Base-by-base conservation (phyloP, 2,113 vertebrate genomes). In the Varanus salvator region DNA sequence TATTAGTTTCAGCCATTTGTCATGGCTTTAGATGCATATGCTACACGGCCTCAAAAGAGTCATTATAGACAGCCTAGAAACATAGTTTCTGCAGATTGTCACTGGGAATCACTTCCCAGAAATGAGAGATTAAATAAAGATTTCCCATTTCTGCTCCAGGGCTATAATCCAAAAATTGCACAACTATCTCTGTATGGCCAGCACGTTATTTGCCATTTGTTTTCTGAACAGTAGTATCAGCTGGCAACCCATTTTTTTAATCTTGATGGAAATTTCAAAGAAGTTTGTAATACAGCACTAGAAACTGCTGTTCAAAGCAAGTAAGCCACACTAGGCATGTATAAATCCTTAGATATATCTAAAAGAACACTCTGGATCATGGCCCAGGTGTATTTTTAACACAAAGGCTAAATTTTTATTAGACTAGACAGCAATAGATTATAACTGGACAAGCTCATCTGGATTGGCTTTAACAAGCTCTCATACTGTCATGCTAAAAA, bases 401-500 rank as follows among this genome's bases (percentile, higher is more conserved):
- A 44, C 11, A 72, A 72, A 71, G 78, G 66, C 77, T 29, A 71
- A 71, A 87, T 64, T 57, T 78, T 78, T 54, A 87, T 81, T 88
- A 57, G 64, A 80, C 31, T 80, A 80, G 87, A 88, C 48, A 81
- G 87, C 64, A 52, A 38, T 71, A n/a, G 77, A 38, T 81, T 81
- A 72, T 8, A 72, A 71, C n/a, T 64, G n/a, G 31, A 81, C 6
- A 81, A 88, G 14, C 3, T 38, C 86, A 87, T 77, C 34, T 87
- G 85, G 85, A 77, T 21, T 78, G 74, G 3, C 74, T 87, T 77
- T 87, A 71, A 54, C 48, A 80, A 31, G 48, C 66, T 80, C 31
- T 68, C 21, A 71, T 23, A 27, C 6, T 31, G 74, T 71, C 31
- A 54, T 50, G 19, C 31, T 29, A 54, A 88, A 54, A 77, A 19